Percentiles rank a stretch among this genome's conserved stretches.
Conservation (phyloP, 2,888 invertebrate species). For the Hedychridium roseum region DNA sequence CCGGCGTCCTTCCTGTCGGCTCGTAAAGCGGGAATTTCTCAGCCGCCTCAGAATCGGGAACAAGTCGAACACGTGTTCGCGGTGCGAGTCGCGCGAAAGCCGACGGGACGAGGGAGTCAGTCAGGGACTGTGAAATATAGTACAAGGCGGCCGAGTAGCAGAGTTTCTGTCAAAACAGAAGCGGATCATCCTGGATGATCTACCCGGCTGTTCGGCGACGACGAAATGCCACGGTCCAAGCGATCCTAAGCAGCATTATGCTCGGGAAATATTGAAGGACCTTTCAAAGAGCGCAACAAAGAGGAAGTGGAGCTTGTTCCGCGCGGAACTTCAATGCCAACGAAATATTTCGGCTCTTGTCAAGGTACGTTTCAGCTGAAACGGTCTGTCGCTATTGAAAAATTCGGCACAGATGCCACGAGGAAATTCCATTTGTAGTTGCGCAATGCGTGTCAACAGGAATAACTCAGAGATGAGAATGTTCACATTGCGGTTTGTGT, state of each 20-base stretch:
- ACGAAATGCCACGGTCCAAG: conserved; percentile 21
- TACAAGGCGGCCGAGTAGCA: conserved; percentile 9
- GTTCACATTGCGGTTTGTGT: neutral
- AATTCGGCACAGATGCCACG: too few species aligned
- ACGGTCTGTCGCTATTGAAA: too few species aligned
- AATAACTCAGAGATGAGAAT: too few species aligned
- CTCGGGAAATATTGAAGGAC: conserved; percentile 12
- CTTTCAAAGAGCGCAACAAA: too few species aligned
- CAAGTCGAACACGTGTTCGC: conserved; percentile 21
- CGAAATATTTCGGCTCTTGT: too few species aligned
- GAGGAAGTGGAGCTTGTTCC: too few species aligned
- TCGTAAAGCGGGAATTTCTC: conserved; percentile 51
- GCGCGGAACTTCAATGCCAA: too few species aligned
- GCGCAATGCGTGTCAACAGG: too few species aligned
- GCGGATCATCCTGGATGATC: conserved; percentile 53
- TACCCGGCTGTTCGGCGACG: conserved; percentile 36
- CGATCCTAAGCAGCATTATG: conserved; percentile 17
- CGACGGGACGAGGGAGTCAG: neutral
- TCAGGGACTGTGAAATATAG: too few species aligned
- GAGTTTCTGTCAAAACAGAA: conserved; percentile 45
- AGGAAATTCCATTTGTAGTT: too few species aligned
- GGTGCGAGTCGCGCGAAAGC: neutral
- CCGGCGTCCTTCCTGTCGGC: conserved; percentile 48
- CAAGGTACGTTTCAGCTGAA: too few species aligned
- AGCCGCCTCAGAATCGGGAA: conserved; percentile 16